Evolutionary conservation across 2,113 vertebrate species (phyloP), one percentile per base, ranked within the genome.

Genomic region (Platysternon megacephalum): DNA sequence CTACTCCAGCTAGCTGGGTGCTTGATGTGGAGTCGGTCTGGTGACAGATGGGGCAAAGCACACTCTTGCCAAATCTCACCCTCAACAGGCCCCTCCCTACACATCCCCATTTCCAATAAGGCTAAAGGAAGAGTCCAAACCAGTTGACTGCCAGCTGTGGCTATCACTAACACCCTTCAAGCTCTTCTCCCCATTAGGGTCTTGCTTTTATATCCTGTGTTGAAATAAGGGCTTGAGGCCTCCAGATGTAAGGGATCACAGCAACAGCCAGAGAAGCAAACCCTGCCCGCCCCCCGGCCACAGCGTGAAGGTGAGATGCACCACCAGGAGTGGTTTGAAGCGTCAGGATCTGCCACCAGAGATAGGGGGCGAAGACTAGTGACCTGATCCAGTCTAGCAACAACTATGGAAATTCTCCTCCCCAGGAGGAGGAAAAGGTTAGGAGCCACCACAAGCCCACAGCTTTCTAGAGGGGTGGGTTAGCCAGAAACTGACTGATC

Each of bases 1-100:
- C 84, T 87, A 85, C 0, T 6, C 52, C 29, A 0, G 86, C 52
- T 1, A 44, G 39, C 42, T 46, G 42, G 24, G 8, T 24, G 19
- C 35, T 21, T 21, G 8, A 22, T 42, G 29, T 16, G 2, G 84
- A 39, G 17, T 72, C 16, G 5, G 65, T n/a, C 65, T 72, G 5
- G 0, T 19, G 79, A 80, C 35, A 1, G 78, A 9, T 0, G 0
- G 56, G 68, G 56, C 56, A 29, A 52, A 86, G 48, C 1, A 2
- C 0, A 0, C 2, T 42, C 42, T 26, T 28, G 21, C 74, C 42
- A 28, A 21, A 24, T 24, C 22, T 39, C 32, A 35, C 61, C 32
- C 61, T 35, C 35, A 58, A 29, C 28, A 72, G 35, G 4, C 65
- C 29, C 61, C 61, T n/a, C 3, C 51, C 49, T 49, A 49, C 35